phyloP scores from a whole-genome alignment of 2,888 invertebrate genomes.

The Pheosia gnoma region DNA sequence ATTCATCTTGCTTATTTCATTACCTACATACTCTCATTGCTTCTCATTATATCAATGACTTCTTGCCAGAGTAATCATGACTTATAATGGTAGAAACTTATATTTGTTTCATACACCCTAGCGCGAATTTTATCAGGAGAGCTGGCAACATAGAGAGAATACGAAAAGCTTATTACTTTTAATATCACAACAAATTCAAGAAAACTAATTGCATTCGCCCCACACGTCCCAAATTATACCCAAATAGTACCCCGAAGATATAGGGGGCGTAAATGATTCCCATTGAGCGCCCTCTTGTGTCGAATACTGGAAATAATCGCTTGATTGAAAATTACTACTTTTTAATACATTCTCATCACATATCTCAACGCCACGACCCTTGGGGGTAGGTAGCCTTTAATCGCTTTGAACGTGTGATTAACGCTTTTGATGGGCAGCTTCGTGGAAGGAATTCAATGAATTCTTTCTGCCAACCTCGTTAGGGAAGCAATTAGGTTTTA shows the following conservation, averaged over 20 bases:
- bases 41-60: too few species aligned
- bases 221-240: constrained; percentile 24
- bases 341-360: constrained; percentile 27
- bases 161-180: not conserved
- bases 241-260: constrained; percentile 20
- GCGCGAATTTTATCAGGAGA: not conserved
- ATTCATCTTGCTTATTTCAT: too few species aligned
- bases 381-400: constrained; percentile 1
- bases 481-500: not conserved
- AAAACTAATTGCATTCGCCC: constrained; percentile 9
- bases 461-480: constrained; percentile 3
- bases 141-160: not conserved
- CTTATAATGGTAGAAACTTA: too few species aligned
- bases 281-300: constrained; percentile 19
- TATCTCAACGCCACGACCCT: constrained; percentile 21
- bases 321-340: constrained; percentile 59
- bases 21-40: too few species aligned
- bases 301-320: constrained; percentile 54
- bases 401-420: constrained; percentile 19
- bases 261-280: constrained; percentile 33
- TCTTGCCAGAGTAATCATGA: too few species aligned
- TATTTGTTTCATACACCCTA: too few species aligned
- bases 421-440: constrained; percentile 27
- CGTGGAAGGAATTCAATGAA: constrained; percentile 11
- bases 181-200: not conserved